Conservation (phyloP, 1,140 invertebrate genomes). For the Papilio polytes region DNA sequence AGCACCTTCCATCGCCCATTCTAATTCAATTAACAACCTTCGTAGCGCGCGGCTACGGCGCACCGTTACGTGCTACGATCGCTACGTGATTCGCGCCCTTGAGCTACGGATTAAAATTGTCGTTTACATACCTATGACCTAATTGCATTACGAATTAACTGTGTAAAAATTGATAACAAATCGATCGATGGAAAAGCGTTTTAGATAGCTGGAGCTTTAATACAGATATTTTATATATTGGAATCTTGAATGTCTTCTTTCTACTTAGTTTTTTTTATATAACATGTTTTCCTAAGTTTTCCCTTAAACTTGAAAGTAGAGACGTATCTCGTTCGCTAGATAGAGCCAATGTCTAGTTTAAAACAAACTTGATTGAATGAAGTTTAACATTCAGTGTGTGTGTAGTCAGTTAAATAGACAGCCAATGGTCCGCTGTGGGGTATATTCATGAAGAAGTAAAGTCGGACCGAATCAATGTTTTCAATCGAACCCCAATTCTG, state of each 20-base stretch:
- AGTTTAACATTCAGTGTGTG: not conserved
- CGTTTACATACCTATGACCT: not conserved
- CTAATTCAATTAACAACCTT: slow-evolving; percentile 69
- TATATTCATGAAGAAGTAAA: slow-evolving; percentile 10
- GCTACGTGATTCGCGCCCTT: slow-evolving; percentile 41
- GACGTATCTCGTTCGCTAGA: not conserved
- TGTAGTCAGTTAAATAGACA: not conserved
- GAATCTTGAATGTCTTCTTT: too few relatives aligned
- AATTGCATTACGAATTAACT: not conserved
- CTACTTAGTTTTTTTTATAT: too few relatives aligned
- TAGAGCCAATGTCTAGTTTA: not conserved
- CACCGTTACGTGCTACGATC: slow-evolving; percentile 47
- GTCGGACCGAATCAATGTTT: slow-evolving; percentile 44
- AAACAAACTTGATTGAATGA: not conserved
- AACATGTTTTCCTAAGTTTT: too few relatives aligned
- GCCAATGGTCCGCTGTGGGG: not conserved
- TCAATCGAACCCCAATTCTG: slow-evolving; percentile 47
- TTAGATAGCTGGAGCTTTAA: not conserved
- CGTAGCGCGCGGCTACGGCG: slow-evolving; percentile 53
- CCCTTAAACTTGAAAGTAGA: not conserved
- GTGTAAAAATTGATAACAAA: not conserved
- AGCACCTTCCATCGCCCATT: slow-evolving; percentile 61
- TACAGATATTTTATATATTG: too few relatives aligned
- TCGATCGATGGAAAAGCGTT: not conserved
- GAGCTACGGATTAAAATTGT: not conserved